These are phyloP conservation scores for Gorsachius magnificus DNA, from an alignment of 2,797 vertebrate genomes.

Conservation along the genomic window DNA sequence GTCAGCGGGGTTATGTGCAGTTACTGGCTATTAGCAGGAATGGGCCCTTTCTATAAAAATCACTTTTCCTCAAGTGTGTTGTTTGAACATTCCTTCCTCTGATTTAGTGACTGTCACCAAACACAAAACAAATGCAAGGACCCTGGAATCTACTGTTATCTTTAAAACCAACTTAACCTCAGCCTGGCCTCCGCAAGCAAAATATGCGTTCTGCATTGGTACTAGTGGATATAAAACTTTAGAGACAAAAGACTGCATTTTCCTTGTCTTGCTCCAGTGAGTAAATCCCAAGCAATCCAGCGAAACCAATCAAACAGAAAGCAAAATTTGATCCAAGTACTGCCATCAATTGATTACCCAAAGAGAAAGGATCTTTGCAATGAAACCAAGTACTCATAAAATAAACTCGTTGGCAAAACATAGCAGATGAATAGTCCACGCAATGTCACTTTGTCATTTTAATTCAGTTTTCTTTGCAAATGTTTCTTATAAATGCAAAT, in stretches of 20 bases:
- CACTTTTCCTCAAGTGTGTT: constrained; percentile 78
- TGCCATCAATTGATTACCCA: background rate
- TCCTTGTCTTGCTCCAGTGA: background rate
- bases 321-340: background rate
- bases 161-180: constrained; percentile 75
- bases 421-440: background rate
- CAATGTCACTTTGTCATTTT: background rate
- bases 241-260: background rate
- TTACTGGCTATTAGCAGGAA: constrained; percentile 81
- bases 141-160: constrained; percentile 75
- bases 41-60: constrained; percentile 77
- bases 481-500: constrained; percentile 25
- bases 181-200: constrained; percentile 44
- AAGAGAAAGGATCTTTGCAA: background rate
- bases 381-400: background rate
- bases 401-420: background rate
- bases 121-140: constrained; percentile 79
- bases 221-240: constrained; percentile 22
- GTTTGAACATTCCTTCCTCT: constrained; percentile 80
- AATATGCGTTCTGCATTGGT: constrained; percentile 36
- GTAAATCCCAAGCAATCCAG: background rate
- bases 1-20: constrained; percentile 80
- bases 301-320: background rate
- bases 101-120: constrained; percentile 84
- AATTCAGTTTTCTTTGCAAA: constrained; percentile 4